These are phyloP conservation scores for Macaria liturata DNA, from an alignment of 2,888 invertebrate species.

Conservation along the genomic window DNA sequence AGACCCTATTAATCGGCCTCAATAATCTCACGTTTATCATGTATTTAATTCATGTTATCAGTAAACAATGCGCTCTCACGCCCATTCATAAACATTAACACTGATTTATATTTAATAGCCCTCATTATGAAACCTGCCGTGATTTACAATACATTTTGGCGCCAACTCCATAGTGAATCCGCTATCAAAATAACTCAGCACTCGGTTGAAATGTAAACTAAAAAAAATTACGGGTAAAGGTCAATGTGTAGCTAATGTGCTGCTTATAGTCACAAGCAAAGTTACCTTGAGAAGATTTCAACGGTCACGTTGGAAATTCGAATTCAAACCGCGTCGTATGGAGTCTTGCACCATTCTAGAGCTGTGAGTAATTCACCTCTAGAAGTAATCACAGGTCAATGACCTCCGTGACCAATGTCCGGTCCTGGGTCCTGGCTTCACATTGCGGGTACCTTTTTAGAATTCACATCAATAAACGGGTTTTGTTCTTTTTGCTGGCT, in stretches of 20 bases:
- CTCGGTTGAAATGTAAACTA: too few species aligned
- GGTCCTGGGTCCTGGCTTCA: constrained; percentile 68
- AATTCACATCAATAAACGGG: constrained; percentile 26
- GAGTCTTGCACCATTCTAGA: constrained; percentile 63
- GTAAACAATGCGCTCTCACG: constrained; percentile 13
- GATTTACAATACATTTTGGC: constrained; percentile 23
- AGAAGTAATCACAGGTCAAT: constrained; percentile 55
- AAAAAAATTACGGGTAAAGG: too few species aligned
- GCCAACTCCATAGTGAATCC: constrained; percentile 29
- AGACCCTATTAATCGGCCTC: too few species aligned
- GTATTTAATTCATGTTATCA: not conserved
- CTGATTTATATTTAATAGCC: constrained; percentile 21
- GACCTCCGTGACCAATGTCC: constrained; percentile 60
- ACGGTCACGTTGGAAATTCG: constrained; percentile 40
- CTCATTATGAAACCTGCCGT: constrained; percentile 9
- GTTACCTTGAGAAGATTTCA: not conserved
- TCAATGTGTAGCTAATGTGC: too few species aligned
- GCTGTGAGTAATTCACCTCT: too few species aligned
- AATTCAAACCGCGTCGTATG: constrained; percentile 57
- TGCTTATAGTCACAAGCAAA: too few species aligned
- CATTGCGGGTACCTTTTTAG: constrained; percentile 58
- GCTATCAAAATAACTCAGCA: constrained; percentile 28
- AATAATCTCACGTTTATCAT: too few species aligned
- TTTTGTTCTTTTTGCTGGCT: constrained; percentile 1
- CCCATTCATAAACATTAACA: constrained; percentile 4